Evolutionary conservation across 2,113 vertebrate species (phyloP).

Genomic region (Typhlomys cinereus): DNA sequence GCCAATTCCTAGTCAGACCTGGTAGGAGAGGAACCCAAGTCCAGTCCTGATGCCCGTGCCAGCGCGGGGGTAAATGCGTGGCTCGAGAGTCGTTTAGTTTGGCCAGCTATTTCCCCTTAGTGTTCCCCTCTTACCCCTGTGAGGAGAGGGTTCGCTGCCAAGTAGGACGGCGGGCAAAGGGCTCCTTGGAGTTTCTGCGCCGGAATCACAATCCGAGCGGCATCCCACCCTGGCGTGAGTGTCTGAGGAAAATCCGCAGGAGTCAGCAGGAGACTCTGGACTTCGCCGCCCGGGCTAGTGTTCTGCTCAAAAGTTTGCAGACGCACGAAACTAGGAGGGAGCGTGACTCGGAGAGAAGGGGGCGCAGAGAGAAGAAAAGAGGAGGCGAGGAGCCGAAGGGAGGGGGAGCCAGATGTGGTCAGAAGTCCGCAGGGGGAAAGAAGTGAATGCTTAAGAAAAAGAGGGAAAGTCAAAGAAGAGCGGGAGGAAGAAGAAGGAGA

Average conservation of each 20-base stretch:
- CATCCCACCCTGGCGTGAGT: conserved; percentile 76
- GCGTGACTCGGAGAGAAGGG: conserved; percentile 60
- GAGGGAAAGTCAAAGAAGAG: background rate
- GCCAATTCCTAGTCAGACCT: conserved; percentile 43
- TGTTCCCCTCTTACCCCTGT: conserved; percentile 82
- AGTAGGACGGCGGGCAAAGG: conserved; percentile 61
- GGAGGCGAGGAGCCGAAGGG: conserved; percentile 21
- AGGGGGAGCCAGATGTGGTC: conserved; percentile 27
- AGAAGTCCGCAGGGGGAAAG: conserved; percentile 24
- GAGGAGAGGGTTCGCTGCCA: conserved; percentile 76
- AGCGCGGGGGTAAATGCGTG: background rate
- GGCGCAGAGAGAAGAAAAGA: conserved; percentile 63
- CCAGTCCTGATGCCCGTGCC: background rate
- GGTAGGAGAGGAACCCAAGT: conserved; percentile 1
- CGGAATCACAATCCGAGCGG: conserved; percentile 80
- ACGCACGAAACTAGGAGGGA: conserved; percentile 73
- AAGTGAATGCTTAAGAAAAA: background rate
- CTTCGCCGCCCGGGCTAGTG: conserved; percentile 74
- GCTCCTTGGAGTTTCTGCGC: conserved; percentile 78
- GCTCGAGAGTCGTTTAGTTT: background rate
- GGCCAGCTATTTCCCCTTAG: conserved; percentile 62
- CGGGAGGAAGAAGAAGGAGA: conserved; percentile 31
- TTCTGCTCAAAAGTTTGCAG: conserved; percentile 85
- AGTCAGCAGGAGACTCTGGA: conserved; percentile 71
- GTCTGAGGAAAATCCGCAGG: conserved; percentile 70